These are phyloP conservation scores for Archips crataeganus DNA, from an alignment of 2,888 invertebrate genomes.

Conservation along the genomic window DNA sequence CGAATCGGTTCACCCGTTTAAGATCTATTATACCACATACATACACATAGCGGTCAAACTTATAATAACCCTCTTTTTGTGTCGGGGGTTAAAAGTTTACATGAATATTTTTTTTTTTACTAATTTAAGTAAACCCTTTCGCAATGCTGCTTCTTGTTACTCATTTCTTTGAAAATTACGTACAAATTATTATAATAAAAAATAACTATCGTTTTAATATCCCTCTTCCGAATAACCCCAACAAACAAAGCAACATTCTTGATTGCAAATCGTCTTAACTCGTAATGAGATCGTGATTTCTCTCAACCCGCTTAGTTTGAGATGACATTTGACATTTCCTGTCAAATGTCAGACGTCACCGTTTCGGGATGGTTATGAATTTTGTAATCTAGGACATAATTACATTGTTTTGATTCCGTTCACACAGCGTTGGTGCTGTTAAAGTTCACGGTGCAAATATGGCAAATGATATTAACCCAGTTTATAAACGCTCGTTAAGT, in stretches of 20 bases:
- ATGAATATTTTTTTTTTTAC: too few species aligned
- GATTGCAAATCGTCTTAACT: constrained; percentile 57
- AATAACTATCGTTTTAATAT: constrained; percentile 1
- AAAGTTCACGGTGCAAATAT: background rate
- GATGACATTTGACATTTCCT: constrained; percentile 41
- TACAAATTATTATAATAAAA: too few species aligned
- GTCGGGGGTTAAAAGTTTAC: too few species aligned
- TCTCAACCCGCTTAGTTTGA: constrained; percentile 44
- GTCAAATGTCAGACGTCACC: constrained; percentile 37
- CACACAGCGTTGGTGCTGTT: background rate
- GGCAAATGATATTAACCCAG: background rate
- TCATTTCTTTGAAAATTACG: too few species aligned
- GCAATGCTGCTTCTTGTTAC: too few species aligned
- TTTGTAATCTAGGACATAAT: constrained; percentile 36
- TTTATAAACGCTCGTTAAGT: too few species aligned
- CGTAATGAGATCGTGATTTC: constrained; percentile 66
- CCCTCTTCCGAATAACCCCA: constrained; percentile 48
- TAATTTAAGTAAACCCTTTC: too few species aligned
- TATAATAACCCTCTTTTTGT: too few species aligned
- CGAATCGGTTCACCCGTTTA: too few species aligned
- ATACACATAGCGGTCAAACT: too few species aligned
- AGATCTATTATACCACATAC: too few species aligned
- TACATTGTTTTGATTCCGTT: background rate
- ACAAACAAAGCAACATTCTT: constrained; percentile 50
- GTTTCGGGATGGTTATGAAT: constrained; percentile 32